Percentiles rank a stretch among this genome's conserved stretches.
Conservation (phyloP, 2,113 vertebrate genomes). For the Anas platyrhynchos region DNA sequence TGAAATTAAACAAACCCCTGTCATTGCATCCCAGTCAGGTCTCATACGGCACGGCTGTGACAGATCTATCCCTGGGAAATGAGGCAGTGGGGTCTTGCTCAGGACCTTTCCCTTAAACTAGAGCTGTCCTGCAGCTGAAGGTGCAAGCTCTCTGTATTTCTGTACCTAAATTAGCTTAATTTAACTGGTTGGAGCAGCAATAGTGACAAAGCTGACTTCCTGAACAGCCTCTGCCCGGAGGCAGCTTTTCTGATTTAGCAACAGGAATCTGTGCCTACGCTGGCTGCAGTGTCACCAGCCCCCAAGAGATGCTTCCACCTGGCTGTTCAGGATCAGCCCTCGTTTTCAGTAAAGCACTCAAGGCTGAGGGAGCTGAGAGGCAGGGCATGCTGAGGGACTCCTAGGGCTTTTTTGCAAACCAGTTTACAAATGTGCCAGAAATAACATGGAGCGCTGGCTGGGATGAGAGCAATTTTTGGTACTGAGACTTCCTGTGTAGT, state of each 20-base stretch:
- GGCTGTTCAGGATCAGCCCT: background rate
- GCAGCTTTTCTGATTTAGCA: background rate
- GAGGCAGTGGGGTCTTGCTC: background rate
- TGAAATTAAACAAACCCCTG: background rate
- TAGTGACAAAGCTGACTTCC: background rate
- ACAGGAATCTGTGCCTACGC: background rate
- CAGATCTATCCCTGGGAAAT: background rate
- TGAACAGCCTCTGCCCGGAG: background rate
- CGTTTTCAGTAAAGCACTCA: background rate
- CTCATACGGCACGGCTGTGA: background rate
- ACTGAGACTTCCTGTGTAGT: slow-evolving; percentile 30
- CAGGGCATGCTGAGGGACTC: background rate
- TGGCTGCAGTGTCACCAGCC: background rate
- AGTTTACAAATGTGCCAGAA: slow-evolving; percentile 37
- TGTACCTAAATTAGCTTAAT: background rate
- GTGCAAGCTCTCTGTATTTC: background rate
- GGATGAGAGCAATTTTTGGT: slow-evolving; percentile 33
- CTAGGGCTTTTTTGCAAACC: background rate
- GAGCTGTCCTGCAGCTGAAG: background rate
- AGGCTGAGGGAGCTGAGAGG: background rate
- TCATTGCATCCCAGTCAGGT: background rate
- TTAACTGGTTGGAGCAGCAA: background rate
- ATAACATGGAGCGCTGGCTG: slow-evolving; percentile 26
- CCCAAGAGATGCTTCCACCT: background rate
- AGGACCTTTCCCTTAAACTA: background rate